phyloP scores from a whole-genome alignment of 2,888 invertebrate species.

The Neoascia interrupta region DNA sequence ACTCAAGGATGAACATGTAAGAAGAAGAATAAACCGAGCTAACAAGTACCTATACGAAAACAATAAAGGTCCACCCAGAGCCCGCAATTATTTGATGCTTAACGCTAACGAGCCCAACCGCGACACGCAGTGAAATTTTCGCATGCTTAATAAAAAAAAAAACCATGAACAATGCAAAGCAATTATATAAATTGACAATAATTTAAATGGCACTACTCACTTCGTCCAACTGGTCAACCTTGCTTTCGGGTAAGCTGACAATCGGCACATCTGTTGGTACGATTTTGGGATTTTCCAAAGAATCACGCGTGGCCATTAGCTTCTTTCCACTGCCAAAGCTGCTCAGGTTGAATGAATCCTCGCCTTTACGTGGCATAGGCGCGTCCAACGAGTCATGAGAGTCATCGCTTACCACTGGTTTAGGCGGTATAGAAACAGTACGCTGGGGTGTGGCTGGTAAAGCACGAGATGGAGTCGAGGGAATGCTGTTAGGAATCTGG shows the following conservation, averaged over 20 bases:
- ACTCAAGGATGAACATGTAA: too few species aligned
- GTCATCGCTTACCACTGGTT: constrained; percentile 33
- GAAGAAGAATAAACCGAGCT: too few species aligned
- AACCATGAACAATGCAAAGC: too few species aligned
- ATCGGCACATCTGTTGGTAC: constrained; percentile 75
- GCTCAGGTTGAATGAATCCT: constrained; percentile 70
- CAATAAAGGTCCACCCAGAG: too few species aligned
- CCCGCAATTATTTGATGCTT: too few species aligned
- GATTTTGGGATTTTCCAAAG: constrained; percentile 76
- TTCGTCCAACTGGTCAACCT: constrained; percentile 70
- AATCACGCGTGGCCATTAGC: constrained; percentile 76
- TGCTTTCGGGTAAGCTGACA: constrained; percentile 62
- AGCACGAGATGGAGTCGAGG: constrained; percentile 79
- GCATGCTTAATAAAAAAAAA: too few species aligned
- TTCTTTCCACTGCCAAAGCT: constrained; percentile 78
- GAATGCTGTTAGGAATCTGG: constrained; percentile 82
- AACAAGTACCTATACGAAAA: too few species aligned
- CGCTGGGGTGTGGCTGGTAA: constrained; percentile 69
- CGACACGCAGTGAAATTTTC: too few species aligned
- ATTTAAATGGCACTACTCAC: too few species aligned
- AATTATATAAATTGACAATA: too few species aligned
- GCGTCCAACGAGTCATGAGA: constrained; percentile 60
- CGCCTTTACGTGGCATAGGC: constrained; percentile 29
- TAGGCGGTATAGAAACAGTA: constrained; percentile 60
- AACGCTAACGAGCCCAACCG: too few species aligned